Percentiles rank a stretch among this genome's conserved stretches.
phyloP scores from a whole-genome alignment of 2,888 invertebrate species.

The Cheilosia vulpina region DNA sequence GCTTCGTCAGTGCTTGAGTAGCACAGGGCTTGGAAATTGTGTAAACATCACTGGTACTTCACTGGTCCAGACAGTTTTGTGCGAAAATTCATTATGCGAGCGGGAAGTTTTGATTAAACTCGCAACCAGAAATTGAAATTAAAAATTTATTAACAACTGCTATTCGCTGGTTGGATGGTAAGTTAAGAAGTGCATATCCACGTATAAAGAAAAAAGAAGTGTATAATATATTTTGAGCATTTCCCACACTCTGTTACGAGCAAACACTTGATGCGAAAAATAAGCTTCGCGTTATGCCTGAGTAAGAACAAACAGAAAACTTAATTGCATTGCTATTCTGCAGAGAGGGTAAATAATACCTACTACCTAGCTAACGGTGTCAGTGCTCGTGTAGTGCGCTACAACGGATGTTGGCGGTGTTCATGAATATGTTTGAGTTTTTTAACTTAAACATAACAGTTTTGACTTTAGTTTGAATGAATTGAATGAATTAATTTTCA shows the following conservation, averaged over 20 bases:
- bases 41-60: constrained; percentile 23
- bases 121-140: constrained; percentile 65
- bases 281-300: constrained; percentile 7
- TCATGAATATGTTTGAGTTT: not conserved
- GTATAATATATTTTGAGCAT: not conserved
- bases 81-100: constrained; percentile 47
- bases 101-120: constrained; percentile 70
- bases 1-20: constrained; percentile 15
- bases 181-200: constrained; percentile 45
- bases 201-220: constrained; percentile 3
- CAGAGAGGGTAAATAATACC: not conserved
- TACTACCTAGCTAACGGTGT: too few relatives aligned
- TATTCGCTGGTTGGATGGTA: constrained; percentile 8
- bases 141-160: constrained; percentile 49
- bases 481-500: too few relatives aligned
- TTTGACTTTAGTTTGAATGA: not conserved
- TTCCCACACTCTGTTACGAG: constrained; percentile 1
- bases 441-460: not conserved
- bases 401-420: not conserved
- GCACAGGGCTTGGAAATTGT: constrained; percentile 47
- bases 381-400: too few relatives aligned
- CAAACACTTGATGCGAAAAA: constrained; percentile 19
- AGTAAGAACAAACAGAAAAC: constrained; percentile 38
- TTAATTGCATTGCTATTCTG: constrained; percentile 23
- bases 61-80: constrained; percentile 38